Evolutionary conservation across 2,888 invertebrate species (phyloP), one percentile per base, ranked within the genome.

Genomic region (Agapostemon virescens): DNA sequence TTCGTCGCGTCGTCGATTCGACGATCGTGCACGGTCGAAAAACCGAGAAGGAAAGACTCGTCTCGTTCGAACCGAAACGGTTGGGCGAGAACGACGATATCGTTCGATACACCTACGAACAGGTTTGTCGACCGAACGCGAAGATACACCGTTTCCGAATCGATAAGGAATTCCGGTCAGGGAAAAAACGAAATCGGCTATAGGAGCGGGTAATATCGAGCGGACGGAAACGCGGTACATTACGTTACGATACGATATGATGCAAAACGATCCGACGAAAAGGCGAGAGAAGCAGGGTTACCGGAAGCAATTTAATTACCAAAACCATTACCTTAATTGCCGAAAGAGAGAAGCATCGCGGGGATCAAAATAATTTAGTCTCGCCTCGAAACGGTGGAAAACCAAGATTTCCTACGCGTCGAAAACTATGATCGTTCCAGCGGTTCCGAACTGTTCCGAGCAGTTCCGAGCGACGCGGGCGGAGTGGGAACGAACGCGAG

Each of bases 251-350:
- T 6, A 20, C 45, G 7, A n/a, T n/a, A n/a, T n/a, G n/a, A n/a
- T n/a, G n/a, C n/a, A n/a, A n/a, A n/a, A n/a, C n/a, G n/a, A n/a
- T n/a, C n/a, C n/a, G n/a, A n/a, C n/a, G n/a, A n/a, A n/a, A n/a
- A 26, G 26, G 15, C n/a, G 49, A 11, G 26, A 26, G 26, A 1
- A 23, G 38, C 17, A 15, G 45, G 45, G 72, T 73, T 55, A 55
- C 73, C 64, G 45, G 49, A 64, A 77, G 64, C 78, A 72, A 80
- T 80, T 80, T 78, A 72, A 80, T 80, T 77, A 77, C 69, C 78
- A 69, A 38, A 72, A 20, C 78, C 61, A 73, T 80, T 79, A 69
- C 38, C 64, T 36, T 69, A 58, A 72, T 73, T 69, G 68, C 49
- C 13, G 42, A 63, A 26, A 40, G 49, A 68, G 30, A 26, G 1